Conservation (phyloP, 2,888 invertebrate species). For the Dione juno region DNA sequence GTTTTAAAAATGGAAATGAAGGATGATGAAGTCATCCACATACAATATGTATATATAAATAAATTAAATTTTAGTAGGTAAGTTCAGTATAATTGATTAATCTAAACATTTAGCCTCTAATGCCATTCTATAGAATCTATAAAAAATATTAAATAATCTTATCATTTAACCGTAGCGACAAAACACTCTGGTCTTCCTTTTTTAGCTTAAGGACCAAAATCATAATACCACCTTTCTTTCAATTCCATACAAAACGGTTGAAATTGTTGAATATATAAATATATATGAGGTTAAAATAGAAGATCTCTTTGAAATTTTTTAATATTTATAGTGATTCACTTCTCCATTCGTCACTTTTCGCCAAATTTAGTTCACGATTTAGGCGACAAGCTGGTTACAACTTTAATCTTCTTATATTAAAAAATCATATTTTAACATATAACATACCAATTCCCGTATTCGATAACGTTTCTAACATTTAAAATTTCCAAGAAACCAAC, state of each 20-base stretch:
- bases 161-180: background rate
- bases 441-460: too few species aligned
- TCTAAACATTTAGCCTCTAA: too few species aligned
- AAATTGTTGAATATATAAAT: too few species aligned
- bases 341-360: background rate
- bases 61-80: background rate
- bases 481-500: constrained; percentile 11
- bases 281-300: too few species aligned
- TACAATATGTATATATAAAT: background rate
- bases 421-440: too few species aligned
- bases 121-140: background rate
- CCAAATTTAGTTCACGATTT: constrained; percentile 13
- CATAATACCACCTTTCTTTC: too few species aligned
- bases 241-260: too few species aligned
- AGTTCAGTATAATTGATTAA: too few species aligned
- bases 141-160: background rate
- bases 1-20: background rate
- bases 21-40: background rate
- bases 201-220: background rate
- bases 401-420: too few species aligned
- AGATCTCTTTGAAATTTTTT: background rate
- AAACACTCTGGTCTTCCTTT: background rate
- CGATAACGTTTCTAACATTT: background rate
- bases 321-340: constrained; percentile 5
- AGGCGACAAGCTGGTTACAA: too few species aligned